Conservation (phyloP, 2,797 vertebrate genomes). For the Myotis findleyi region DNA sequence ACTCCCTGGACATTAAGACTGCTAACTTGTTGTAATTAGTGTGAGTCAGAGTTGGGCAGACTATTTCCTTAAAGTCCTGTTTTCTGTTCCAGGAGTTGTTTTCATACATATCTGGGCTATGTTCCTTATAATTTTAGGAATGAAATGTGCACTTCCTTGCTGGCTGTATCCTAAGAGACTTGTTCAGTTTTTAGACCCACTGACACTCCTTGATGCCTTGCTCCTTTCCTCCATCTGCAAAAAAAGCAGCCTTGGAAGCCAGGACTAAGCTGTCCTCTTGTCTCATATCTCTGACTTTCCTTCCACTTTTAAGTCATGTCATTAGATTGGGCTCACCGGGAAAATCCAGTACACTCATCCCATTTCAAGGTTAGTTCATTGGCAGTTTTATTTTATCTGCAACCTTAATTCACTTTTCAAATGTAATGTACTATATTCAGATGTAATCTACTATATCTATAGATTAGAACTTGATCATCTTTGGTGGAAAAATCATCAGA, state of each 20-base stretch:
- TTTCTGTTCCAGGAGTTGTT: neutral
- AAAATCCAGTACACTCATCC: neutral
- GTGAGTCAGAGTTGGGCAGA: neutral
- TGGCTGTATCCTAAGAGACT: neutral
- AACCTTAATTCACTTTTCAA: neutral
- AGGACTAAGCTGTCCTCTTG: neutral
- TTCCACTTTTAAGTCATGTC: neutral
- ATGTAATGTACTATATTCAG: neutral
- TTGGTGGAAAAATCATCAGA: neutral
- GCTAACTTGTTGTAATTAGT: neutral
- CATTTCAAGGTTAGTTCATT: neutral
- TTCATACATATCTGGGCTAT: neutral
- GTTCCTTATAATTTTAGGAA: neutral
- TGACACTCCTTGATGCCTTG: neutral
- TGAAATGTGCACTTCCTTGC: neutral
- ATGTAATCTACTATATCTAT: neutral
- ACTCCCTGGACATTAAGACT: no score
- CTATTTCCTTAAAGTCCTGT: neutral
- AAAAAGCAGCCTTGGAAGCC: neutral
- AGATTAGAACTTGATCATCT: neutral
- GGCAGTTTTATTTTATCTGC: neutral
- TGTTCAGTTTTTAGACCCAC: neutral
- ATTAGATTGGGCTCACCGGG: neutral
- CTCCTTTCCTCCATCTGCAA: neutral
- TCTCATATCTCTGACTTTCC: neutral